Base-by-base conservation (phyloP, 2,113 vertebrate species). In the Promerops cafer region DNA sequence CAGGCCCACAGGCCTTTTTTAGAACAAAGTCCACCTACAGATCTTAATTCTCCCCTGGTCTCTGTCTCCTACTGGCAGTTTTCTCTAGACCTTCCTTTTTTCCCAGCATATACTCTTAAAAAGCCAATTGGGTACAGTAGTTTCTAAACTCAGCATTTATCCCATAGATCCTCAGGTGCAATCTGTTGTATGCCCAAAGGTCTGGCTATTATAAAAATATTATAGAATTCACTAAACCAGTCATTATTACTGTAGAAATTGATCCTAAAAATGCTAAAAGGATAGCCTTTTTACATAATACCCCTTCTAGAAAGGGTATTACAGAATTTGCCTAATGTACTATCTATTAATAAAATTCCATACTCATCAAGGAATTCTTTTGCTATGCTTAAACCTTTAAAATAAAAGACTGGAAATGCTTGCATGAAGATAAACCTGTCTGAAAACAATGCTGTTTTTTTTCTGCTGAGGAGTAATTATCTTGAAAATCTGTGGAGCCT, bases 381-480 rank as follows among this genome's bases (percentile, higher is more conserved):
- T 65, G 26, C 39, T 74, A 4, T 72, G 75, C 54, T 93, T 82
- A 95, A 92, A 94, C 74, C 39, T 76, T 81, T 96, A 61, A 94
- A 94, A 94, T 49, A 27, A 80, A 90, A 78, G 42, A 74, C 20
- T 80, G 92, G 47, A 65, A 93, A 77, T 90, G 83, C 66, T 76
- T 92, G 76, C 7, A 10, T 92, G 82, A 93, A 80, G 60, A 69
- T 92, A 94, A 96, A 88, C 21, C 66, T 30, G 52, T 66, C 82
- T 86, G 90, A 91, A 94, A 95, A 94, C 77, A 92, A 82, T 87
- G 82, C 47, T 80, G 3, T 0, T 40, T 78, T 93, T 94, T 96
- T 89, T 82, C 68, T 92, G 42, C 64, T 78, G 71, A 83, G 75
- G 75, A 80, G 90, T 96, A 96, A 96, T 97, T 96, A 96, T 83